Percentiles rank a stretch among this genome's conserved stretches.
Conservation (phyloP, 2,888 invertebrate genomes). For the Emmelina monodactyla region DNA sequence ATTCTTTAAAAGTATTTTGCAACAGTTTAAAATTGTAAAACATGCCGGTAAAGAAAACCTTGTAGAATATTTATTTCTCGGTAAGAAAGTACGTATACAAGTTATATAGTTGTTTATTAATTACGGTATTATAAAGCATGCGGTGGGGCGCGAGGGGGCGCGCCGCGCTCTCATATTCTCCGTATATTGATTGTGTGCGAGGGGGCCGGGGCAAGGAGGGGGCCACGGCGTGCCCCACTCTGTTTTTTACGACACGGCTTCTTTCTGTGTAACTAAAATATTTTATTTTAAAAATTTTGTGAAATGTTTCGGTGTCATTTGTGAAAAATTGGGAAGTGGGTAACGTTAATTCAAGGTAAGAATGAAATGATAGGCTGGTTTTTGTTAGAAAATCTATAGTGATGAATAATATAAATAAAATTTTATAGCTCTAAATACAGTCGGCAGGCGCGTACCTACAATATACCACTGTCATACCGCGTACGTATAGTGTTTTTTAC, state of each 20-base stretch:
- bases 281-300: slow-evolving; percentile 61
- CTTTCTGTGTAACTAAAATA: slow-evolving; percentile 68
- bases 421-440: slow-evolving; percentile 59
- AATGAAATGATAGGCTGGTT: slow-evolving; percentile 35
- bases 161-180: slow-evolving; percentile 67
- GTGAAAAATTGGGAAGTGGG: slow-evolving; percentile 60
- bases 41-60: too few relatives aligned
- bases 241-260: slow-evolving; percentile 68
- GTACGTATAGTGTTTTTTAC: slow-evolving; percentile 68
- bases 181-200: slow-evolving; percentile 68
- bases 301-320: slow-evolving; percentile 65
- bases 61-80: too few relatives aligned
- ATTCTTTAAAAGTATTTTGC: too few relatives aligned
- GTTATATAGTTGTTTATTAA: slow-evolving; percentile 65
- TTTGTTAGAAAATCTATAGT: slow-evolving; percentile 37
- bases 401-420: slow-evolving; percentile 49
- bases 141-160: slow-evolving; percentile 61
- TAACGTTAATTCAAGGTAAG: slow-evolving; percentile 58
- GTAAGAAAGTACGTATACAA: slow-evolving; percentile 42
- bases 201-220: slow-evolving; percentile 64
- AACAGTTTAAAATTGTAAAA: too few relatives aligned
- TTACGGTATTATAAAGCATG: slow-evolving; percentile 66
- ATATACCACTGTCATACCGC: slow-evolving; percentile 65
- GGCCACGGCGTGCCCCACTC: slow-evolving; percentile 68
- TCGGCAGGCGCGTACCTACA: slow-evolving; percentile 63